Conservation (phyloP, 1,140 invertebrate genomes). For the Drosophila jambulina region DNA sequence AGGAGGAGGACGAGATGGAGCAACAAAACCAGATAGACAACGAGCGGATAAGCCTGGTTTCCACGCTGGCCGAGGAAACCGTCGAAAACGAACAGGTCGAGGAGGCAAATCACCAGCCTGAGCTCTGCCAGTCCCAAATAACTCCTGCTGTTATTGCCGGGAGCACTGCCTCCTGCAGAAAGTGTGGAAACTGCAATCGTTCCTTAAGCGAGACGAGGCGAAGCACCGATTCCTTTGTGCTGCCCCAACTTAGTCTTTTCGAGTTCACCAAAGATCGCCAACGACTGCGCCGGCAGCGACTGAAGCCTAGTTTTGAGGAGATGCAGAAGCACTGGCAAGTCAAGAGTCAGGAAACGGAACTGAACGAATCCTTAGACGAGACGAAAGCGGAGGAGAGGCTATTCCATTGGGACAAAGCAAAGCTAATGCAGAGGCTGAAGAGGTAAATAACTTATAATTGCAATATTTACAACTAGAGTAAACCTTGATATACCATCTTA, state of each 20-base stretch:
- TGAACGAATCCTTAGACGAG: conserved; percentile 8
- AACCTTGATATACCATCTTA: neutral
- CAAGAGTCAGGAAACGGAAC: conserved; percentile 12
- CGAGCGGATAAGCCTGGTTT: conserved; percentile 62
- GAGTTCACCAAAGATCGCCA: conserved; percentile 20
- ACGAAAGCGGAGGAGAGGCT: conserved; percentile 1
- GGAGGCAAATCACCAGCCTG: neutral
- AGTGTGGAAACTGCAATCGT: conserved; percentile 52
- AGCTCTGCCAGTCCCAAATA: conserved; percentile 34
- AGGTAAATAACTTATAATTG: neutral
- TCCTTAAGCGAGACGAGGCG: conserved; percentile 30
- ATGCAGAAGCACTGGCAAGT: conserved; percentile 46
- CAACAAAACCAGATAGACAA: conserved; percentile 45
- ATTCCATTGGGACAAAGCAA: neutral
- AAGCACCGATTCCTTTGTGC: conserved; percentile 32
- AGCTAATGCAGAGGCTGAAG: conserved; percentile 1
- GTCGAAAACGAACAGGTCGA: neutral
- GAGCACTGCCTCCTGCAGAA: conserved; percentile 34
- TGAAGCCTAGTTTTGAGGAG: conserved; percentile 33
- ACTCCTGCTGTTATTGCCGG: conserved; percentile 21
- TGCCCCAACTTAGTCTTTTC: conserved; percentile 20
- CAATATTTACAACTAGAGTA: neutral
- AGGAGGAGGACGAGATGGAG: conserved; percentile 2
- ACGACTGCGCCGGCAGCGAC: conserved; percentile 23
- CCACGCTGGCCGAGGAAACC: conserved; percentile 58